Percentiles rank a stretch among this genome's conserved stretches.
phyloP scores from a whole-genome alignment of 2,113 vertebrate species.

The Xenopus tropicalis region UCB_Xtro_10.0 CM004444.2:108391501-108392000 shows the following conservation, averaged over 20 bases:
- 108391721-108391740: constrained; percentile 38
- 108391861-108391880: not conserved
- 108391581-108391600: not conserved
- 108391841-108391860: not conserved
- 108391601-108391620: not conserved
- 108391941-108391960: too few relatives aligned
- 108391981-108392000: too few relatives aligned
- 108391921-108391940: too few relatives aligned
- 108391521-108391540: too few relatives aligned
- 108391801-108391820: constrained; percentile 11
- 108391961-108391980: too few relatives aligned
- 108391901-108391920: too few relatives aligned
- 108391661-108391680: constrained; percentile 15
- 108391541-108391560: too few relatives aligned
- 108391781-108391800: constrained; percentile 30
- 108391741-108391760: constrained; percentile 31
- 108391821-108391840: constrained; percentile 22
- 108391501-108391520: too few relatives aligned
- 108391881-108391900: not conserved
- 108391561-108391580: not conserved
- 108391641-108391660: constrained; percentile 23
- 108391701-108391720: constrained; percentile 20
- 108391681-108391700: constrained; percentile 11
- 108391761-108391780: constrained; percentile 28
- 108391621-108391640: not conserved